Evolutionary conservation across 2,797 vertebrate species (phyloP).

Genomic region (Phalloptychus januarius): DNA sequence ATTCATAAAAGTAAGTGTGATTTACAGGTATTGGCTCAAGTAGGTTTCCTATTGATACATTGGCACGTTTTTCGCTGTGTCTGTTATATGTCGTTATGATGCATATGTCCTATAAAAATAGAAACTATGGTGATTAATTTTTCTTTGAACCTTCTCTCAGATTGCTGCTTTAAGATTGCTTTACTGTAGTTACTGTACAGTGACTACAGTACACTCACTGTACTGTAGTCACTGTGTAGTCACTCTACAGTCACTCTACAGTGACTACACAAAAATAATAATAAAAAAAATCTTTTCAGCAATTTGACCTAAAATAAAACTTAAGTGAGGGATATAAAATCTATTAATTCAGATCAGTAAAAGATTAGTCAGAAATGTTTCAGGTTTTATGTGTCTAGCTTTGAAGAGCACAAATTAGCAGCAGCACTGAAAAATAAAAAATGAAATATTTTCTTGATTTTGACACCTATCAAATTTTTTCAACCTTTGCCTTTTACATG

Average conservation of each 20-base stretch:
- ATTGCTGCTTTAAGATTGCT: background rate
- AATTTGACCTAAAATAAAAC: background rate
- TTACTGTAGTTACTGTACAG: background rate
- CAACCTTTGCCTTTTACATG: background rate
- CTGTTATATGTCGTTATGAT: background rate
- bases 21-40: background rate
- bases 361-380: background rate
- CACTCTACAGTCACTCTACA: too few relatives aligned
- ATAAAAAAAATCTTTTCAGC: background rate
- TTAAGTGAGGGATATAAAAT: background rate
- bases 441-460: background rate
- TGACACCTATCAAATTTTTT: background rate
- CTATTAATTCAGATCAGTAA: background rate
- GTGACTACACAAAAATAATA: background rate
- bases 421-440: background rate
- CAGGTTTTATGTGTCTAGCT: background rate
- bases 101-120: background rate
- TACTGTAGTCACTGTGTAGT: background rate
- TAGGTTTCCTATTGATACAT: background rate
- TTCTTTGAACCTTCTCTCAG: background rate
- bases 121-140: background rate
- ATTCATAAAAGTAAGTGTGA: background rate
- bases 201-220: too few relatives aligned
- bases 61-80: background rate
- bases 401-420: too few relatives aligned